Percentiles rank a stretch among this genome's conserved stretches.
Conservation (phyloP, 2,888 invertebrate genomes). For the Drepana falcataria region DNA sequence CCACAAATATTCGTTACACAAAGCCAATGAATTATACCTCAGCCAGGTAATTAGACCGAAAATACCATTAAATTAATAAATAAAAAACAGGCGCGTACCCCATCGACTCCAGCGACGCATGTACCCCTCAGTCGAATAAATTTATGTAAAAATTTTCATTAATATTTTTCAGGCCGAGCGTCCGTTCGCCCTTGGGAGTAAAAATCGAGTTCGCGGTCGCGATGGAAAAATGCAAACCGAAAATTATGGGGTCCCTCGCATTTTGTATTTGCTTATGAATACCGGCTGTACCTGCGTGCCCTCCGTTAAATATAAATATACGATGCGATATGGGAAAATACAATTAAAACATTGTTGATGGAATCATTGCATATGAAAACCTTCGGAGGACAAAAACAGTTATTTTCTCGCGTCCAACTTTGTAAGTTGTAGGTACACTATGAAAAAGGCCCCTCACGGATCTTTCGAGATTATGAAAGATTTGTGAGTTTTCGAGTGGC, state of each 20-base stretch:
- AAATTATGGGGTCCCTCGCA: slow-evolving; percentile 76
- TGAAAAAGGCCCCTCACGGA: slow-evolving; percentile 69
- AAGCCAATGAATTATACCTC: slow-evolving; percentile 75
- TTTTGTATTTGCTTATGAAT: slow-evolving; percentile 77
- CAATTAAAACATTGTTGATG: slow-evolving; percentile 57
- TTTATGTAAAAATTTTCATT: slow-evolving; percentile 80
- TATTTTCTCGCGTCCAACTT: slow-evolving; percentile 33
- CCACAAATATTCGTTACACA: slow-evolving; percentile 59
- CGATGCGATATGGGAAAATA: slow-evolving; percentile 58
- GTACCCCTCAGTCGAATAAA: slow-evolving; percentile 76
- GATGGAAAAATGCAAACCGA: slow-evolving; percentile 79
- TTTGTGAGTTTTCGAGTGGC: slow-evolving; percentile 73
- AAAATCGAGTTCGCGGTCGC: slow-evolving; percentile 76
- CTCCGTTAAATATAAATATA: slow-evolving; percentile 56
- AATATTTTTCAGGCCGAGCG: slow-evolving; percentile 77
- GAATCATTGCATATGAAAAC: slow-evolving; percentile 35
- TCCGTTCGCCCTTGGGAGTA: slow-evolving; percentile 74
- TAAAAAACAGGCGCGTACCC: slow-evolving; percentile 73
- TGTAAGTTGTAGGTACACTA: slow-evolving; percentile 47
- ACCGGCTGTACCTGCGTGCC: slow-evolving; percentile 56
- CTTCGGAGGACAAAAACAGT: slow-evolving; percentile 28
- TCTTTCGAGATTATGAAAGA: slow-evolving; percentile 76
- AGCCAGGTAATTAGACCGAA: slow-evolving; percentile 77
- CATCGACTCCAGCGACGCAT: slow-evolving; percentile 61
- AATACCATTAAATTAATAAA: slow-evolving; percentile 79